Evolutionary conservation across 1,140 invertebrate species (phyloP), one percentile per base, ranked within the genome.

Genomic region (Pseudomyrmex gracilis): DNA sequence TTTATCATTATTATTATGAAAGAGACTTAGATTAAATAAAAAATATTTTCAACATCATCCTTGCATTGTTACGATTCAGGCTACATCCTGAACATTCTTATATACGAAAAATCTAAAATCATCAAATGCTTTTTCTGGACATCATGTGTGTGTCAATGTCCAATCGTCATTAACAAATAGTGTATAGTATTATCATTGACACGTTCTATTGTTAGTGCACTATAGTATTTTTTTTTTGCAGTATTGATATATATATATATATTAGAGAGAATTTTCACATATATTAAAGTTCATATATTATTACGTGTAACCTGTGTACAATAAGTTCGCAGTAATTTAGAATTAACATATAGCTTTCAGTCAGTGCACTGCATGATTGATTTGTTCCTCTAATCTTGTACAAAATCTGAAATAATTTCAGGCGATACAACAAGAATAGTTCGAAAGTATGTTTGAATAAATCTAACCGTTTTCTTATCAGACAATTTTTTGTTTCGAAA

Each of bases 21-120:
- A 57, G 82, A 85, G 82, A 85, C 73, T 83, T 83, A 88, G 73
- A 85, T 85, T 88, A 73, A 88, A 88, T 88, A 87, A 85, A 82
- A 87, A 73, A 73, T 68, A 61, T 80, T 51, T 58, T 57, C 78
- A 78, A 85, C 87, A 78, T 68, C 22, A 80, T 77, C 57, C 13
- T 66, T 58, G 51, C 57, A 83, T 87, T 88, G 63, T 83, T 74
- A n/a, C 78, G 49, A 22, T 61, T 80, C 24, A 55, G 77, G 60
- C 60, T 78, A 47, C 4, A 34, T 63, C 73, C 24, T 68, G 67
- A 68, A 67, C 58, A 49, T 17, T 71, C 15, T 2, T 53, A 24
- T 34, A 34, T 85, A 73, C 60, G 73, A 71, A 85, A 77, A 58
- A 9, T 82, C 61, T 66, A 60, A 17, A 66, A 55, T 51, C 47